phyloP scores from a whole-genome alignment of 2,113 vertebrate genomes.

The Calonectris borealis region DNA sequence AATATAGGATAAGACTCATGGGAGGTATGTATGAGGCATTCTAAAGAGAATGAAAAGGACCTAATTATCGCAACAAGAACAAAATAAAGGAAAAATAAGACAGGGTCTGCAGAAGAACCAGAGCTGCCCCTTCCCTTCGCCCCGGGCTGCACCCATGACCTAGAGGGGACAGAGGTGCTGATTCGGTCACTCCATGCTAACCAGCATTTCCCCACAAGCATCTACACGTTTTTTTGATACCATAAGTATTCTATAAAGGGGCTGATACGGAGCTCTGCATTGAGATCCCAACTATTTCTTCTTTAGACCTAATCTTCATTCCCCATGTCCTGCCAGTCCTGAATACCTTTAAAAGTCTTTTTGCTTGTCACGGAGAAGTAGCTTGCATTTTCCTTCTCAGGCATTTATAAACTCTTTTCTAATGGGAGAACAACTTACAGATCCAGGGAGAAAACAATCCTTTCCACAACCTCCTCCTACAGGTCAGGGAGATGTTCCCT shows the following conservation, averaged over 20 bases:
- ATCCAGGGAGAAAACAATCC: neutral
- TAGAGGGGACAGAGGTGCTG: neutral
- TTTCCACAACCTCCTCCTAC: neutral
- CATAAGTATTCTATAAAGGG: neutral
- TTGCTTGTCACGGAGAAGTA: neutral
- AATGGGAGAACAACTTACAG: neutral
- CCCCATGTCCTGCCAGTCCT: neutral
- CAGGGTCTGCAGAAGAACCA: neutral
- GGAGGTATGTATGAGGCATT: neutral
- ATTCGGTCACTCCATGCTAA: neutral
- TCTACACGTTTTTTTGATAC: neutral
- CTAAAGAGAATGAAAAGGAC: neutral
- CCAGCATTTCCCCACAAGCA: neutral
- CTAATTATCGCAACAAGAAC: accelerated
- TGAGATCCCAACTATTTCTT: neutral
- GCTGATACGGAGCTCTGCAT: too few relatives aligned
- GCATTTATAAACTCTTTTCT: neutral
- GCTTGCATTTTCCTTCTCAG: neutral
- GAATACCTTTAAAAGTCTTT: neutral
- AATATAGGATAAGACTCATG: neutral
- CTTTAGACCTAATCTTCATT: neutral
- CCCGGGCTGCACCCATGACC: neutral
- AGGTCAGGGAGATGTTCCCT: neutral
- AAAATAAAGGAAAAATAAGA: neutral
- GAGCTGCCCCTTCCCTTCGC: neutral